Percentiles rank a stretch among this genome's conserved stretches.
phyloP scores from a whole-genome alignment of 2,113 vertebrate species.

The cattle (Bos taurus) region ARS-UCD2.0 NC_037347.1:38179001-38179500 shows the following conservation, averaged over 20 bases:
- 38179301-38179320: neutral
- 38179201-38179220: neutral
- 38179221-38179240: neutral
- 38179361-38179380: neutral
- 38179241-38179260: neutral
- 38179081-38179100: neutral
- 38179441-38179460: neutral
- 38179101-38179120: neutral
- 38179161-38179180: neutral
- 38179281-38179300: neutral
- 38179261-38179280: rapidly evolving
- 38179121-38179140: neutral
- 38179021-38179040: neutral
- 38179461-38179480: no score
- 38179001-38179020: neutral
- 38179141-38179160: neutral
- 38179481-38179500: no score
- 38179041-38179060: no score
- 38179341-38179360: neutral
- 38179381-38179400: neutral
- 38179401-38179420: neutral
- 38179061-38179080: neutral
- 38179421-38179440: neutral
- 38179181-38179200: neutral
- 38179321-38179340: neutral